Conservation (phyloP, 2,113 vertebrate genomes). For the Gobius niger region DNA sequence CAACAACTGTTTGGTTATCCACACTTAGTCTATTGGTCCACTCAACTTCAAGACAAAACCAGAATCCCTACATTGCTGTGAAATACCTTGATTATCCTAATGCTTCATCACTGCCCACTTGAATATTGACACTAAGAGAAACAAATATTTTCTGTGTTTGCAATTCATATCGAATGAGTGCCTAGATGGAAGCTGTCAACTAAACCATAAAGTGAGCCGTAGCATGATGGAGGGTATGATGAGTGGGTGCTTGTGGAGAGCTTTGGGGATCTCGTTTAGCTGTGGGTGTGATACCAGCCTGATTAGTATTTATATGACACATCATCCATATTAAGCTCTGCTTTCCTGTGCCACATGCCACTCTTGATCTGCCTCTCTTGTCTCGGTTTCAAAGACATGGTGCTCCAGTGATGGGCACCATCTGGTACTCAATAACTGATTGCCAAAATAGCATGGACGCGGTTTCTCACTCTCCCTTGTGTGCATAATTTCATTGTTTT, state of each 20-base stretch:
- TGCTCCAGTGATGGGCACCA: constrained; percentile 67
- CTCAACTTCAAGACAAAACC: not conserved
- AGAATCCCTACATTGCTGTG: too few relatives aligned
- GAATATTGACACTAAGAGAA: not conserved
- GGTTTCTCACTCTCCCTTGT: constrained; percentile 31
- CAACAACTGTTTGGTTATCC: not conserved
- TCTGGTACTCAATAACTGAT: constrained; percentile 67
- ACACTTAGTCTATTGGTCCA: not conserved
- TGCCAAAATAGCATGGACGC: constrained; percentile 67
- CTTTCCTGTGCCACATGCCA: constrained; percentile 61
- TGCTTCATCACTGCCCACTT: not conserved
- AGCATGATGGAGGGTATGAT: constrained; percentile 32
- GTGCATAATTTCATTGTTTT: constrained; percentile 42
- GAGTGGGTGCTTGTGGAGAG: constrained; percentile 51
- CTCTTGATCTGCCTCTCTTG: constrained; percentile 60
- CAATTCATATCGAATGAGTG: constrained; percentile 32
- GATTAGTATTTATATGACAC: constrained; percentile 74
- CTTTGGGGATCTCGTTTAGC: constrained; percentile 67
- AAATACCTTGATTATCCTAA: constrained; percentile 6
- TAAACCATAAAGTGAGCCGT: constrained; percentile 39
- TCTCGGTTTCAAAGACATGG: constrained; percentile 62
- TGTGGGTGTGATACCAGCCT: constrained; percentile 59
- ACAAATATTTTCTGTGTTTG: constrained; percentile 19
- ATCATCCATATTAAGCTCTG: constrained; percentile 66
- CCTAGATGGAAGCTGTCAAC: constrained; percentile 43